Evolutionary conservation across 2,888 invertebrate genomes (phyloP), one percentile per base, ranked within the genome.

Genomic region (Ormyrus nitidulus): DNA sequence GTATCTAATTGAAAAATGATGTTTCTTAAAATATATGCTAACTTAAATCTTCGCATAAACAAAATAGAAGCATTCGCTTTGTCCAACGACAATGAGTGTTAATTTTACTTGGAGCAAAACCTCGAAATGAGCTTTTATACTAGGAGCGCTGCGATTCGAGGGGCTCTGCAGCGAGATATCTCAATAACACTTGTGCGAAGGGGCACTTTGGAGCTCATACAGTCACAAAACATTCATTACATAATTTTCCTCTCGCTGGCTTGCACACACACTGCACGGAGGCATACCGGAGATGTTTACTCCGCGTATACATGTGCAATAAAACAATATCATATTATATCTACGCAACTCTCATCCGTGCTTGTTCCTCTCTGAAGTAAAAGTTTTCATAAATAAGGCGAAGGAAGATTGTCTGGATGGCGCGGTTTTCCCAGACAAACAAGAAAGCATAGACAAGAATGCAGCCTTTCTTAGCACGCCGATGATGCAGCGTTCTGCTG

Each of bases 401-500:
- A 64, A 44, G 80, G 74, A 71, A 70, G 65, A 51, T 74, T 70
- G 53, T 77, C 79, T 65, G 69, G 70, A 74, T 77, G 75, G 70
- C 75, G 61, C 71, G 72, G 64, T 11, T 68, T 61, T 79, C 76
- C 69, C 70, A 65, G 58, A 61, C 72, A 61, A 77, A 70, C 53
- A 59, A 76, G 68, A 75, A 78, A 72, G 79, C 79, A 72, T n/a
- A 77, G 73, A 77, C 77, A 79, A 74, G 79, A 79, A 79, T 34
- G 54, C 51, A 79, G 70, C 66, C 69, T 44, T 74, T 62, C 80
- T 85, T 84, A 87, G 86, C 87, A 87, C 79, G 87, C 87, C 83
- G 87, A 85, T 74, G 86, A 87, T 71, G 87, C 86, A 81, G 88
- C 86, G 83, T 86, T 87, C 69, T 85, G 86, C 81, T 86, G 86